Percentiles rank a stretch among this genome's conserved stretches.
Evolutionary conservation across 1,140 invertebrate species (phyloP).

Genomic region (Heterodera schachtii): DNA sequence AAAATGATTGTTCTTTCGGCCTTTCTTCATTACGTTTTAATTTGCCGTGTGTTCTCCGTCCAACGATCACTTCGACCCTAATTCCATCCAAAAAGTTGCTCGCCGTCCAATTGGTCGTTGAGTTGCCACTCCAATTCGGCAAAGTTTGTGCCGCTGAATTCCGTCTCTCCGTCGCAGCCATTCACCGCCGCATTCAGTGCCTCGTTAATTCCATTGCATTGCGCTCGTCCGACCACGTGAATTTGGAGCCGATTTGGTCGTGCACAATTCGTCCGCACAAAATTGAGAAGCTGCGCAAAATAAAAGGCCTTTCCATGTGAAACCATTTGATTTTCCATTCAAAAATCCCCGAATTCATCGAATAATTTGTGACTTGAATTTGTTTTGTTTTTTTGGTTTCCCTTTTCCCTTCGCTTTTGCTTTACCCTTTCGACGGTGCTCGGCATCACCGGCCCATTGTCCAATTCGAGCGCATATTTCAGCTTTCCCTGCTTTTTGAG

Average conservation of each 20-base stretch:
- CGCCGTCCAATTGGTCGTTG: not conserved
- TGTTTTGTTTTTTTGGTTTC: not conserved
- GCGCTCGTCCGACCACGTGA: conserved; percentile 16
- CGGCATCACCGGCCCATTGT: conserved; percentile 35
- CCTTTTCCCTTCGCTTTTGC: not conserved
- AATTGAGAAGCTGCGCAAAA: not conserved
- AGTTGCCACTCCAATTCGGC: not conserved
- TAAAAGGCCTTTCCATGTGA: not conserved
- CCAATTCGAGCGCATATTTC: conserved; percentile 34
- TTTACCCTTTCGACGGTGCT: conserved; percentile 13
- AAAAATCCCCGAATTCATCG: no score
- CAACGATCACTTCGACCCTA: not conserved
- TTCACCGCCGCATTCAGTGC: conserved; percentile 1
- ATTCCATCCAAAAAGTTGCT: not conserved
- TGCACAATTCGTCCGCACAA: not conserved
- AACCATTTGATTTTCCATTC: no score
- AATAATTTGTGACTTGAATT: no score
- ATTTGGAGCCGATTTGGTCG: not conserved
- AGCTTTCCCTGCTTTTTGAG: conserved; percentile 32
- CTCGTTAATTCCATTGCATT: conserved; percentile 24
- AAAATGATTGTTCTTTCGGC: no score
- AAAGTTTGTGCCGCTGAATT: not conserved
- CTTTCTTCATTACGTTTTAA: no score
- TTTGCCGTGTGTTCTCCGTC: no score
- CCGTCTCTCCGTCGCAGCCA: not conserved